Evolutionary conservation across 37 sponge, comb jelly and placozoan species (phyloP).

Genomic region (Oscarella lobularis): DNA sequence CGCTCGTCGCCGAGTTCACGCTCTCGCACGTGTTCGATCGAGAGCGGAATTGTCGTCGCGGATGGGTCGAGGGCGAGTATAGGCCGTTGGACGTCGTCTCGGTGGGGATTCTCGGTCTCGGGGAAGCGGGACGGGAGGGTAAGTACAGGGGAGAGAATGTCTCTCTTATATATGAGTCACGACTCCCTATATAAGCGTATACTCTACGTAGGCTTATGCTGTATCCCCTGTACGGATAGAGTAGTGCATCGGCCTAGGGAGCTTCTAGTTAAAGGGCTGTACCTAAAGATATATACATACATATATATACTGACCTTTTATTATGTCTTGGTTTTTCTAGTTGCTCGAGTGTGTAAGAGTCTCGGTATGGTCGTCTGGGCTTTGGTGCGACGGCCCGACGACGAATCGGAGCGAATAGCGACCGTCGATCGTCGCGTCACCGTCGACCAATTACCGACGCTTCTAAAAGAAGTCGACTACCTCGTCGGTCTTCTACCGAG

Average conservation of each 20-base stretch:
- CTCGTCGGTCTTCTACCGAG: neutral
- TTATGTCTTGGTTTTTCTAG: too few species aligned
- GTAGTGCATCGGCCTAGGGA: too few species aligned
- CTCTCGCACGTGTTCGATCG: neutral
- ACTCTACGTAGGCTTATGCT: too few species aligned
- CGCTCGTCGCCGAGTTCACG: neutral
- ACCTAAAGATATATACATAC: too few species aligned
- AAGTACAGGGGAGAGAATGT: too few species aligned
- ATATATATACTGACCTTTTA: too few species aligned
- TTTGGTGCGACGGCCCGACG: neutral
- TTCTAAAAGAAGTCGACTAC: neutral
- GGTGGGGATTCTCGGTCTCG: neutral
- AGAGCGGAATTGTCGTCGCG: neutral
- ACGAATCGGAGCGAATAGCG: neutral
- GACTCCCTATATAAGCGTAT: too few species aligned
- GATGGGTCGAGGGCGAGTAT: neutral
- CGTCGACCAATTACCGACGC: neutral
- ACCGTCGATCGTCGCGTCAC: neutral
- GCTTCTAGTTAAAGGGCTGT: too few species aligned
- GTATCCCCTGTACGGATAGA: too few species aligned
- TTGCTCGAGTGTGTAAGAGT: neutral
- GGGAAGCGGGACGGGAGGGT: neutral
- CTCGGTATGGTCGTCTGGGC: neutral
- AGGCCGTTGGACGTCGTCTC: neutral
- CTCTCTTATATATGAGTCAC: too few species aligned